Conservation (phyloP, 2,888 invertebrate genomes). For the Chydorus sphaericus region DNA sequence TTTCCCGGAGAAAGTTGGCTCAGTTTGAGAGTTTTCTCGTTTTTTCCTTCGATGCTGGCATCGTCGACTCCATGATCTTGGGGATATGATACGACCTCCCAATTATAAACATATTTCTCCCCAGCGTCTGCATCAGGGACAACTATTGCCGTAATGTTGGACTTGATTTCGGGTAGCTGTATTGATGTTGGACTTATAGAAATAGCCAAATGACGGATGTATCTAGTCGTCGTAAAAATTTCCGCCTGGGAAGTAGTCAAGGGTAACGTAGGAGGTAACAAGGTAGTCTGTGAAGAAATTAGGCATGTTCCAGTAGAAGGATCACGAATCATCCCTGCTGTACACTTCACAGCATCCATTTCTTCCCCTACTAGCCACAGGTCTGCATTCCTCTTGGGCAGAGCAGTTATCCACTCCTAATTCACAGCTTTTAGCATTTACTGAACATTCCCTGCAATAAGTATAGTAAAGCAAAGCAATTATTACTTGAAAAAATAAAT, state of each 20-base stretch:
- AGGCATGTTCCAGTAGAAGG: conserved; percentile 21
- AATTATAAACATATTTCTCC: conserved; percentile 58
- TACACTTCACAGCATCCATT: conserved; percentile 59
- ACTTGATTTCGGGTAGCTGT: not conserved
- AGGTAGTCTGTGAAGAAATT: conserved; percentile 21
- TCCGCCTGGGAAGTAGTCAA: conserved; percentile 2
- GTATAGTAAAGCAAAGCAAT: not conserved
- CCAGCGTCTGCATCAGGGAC: not conserved
- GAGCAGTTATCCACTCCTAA: conserved; percentile 44
- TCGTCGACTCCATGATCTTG: conserved; percentile 54
- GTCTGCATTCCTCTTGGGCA: conserved; percentile 52
- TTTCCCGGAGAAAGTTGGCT: conserved; percentile 72
- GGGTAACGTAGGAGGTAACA: not conserved
- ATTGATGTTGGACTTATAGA: conserved; percentile 7
- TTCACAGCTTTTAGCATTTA: conserved; percentile 37
- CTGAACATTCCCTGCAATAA: not conserved
- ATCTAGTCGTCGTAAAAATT: conserved; percentile 1
- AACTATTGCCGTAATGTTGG: not conserved
- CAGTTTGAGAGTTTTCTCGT: conserved; percentile 64
- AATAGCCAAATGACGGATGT: not conserved
- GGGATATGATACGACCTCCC: conserved; percentile 73
- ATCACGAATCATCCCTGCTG: conserved; percentile 42
- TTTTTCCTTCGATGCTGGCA: conserved; percentile 65
- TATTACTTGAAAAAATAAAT: not conserved
- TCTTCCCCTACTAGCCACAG: conserved; percentile 37